Evolutionary conservation across 2,113 vertebrate species (phyloP).

Genomic region (Plectropomus leopardus): DNA sequence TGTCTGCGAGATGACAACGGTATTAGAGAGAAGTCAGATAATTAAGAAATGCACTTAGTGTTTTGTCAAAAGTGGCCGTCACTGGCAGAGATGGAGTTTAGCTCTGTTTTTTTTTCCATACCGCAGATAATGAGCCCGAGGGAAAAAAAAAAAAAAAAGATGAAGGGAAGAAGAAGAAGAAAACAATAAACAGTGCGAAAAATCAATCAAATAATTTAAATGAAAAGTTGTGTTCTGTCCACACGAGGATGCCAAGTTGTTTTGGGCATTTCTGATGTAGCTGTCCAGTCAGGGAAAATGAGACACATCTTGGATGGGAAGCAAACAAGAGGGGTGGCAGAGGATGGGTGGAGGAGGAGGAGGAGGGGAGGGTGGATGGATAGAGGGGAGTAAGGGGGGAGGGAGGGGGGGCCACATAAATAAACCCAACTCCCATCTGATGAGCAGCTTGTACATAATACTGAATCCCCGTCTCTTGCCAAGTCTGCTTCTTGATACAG

Average conservation of each 20-base stretch:
- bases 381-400: slow-evolving; percentile 24
- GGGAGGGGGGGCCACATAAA: slow-evolving; percentile 72
- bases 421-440: slow-evolving; percentile 87
- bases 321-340: slow-evolving; percentile 68
- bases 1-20: slow-evolving; percentile 82
- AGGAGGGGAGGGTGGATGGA: slow-evolving; percentile 41
- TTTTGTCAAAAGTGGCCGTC: slow-evolving; percentile 85
- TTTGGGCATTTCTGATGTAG: slow-evolving; percentile 65
- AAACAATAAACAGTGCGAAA: slow-evolving; percentile 51
- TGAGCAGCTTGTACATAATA: slow-evolving; percentile 88
- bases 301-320: slow-evolving; percentile 80
- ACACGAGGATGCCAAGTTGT: slow-evolving; percentile 76
- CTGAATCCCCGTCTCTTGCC: slow-evolving; percentile 79
- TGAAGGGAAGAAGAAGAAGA: slow-evolving; percentile 25
- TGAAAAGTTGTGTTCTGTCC: slow-evolving; percentile 78
- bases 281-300: slow-evolving; percentile 77
- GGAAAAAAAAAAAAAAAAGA: slow-evolving; percentile 25
- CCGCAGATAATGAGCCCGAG: slow-evolving; percentile 76
- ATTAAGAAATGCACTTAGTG: slow-evolving; percentile 84
- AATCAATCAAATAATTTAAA: slow-evolving; percentile 78
- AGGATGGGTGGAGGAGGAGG: slow-evolving; percentile 55
- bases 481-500: slow-evolving; percentile 81
- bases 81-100: slow-evolving; percentile 68
- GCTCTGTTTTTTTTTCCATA: slow-evolving; percentile 27
- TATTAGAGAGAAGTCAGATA: slow-evolving; percentile 82